Base-by-base conservation (phyloP, 2,113 vertebrate species). In the Cavia aperea region DNA sequence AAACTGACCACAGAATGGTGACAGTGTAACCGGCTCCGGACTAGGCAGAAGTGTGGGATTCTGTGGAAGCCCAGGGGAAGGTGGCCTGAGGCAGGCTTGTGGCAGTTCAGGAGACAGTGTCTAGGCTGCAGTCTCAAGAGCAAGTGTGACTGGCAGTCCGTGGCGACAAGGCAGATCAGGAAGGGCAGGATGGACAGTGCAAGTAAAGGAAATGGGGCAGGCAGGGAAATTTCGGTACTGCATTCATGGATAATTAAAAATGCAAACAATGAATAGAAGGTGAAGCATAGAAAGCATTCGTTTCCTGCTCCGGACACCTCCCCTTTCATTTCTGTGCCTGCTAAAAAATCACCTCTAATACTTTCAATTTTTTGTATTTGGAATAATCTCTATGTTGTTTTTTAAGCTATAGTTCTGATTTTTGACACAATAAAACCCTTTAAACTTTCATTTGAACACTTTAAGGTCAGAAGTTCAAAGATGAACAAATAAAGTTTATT, bases 391-490 rank as follows among this genome's bases (percentile, higher is more conserved):
- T 46, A 49, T 39, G 26, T 39, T 72, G 12, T 36, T 81, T 60
- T 86, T 88, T 72, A 63, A 92, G 43, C 12, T 18, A 18, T 68
- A 54, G 24, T 54, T 46, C 31, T 81, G 39, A 29, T 65, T 12
- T 72, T 65, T 91, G 81, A 36, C 73, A 6, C n/a, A 26, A 9
- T 91, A 70, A 23, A 81, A 89, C 89, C 54, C 66, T 93, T 73
- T 68, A 31, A n/a, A 29, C 68, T 90, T 70, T 78, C 24, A 72
- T 79, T 46, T 68, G 26, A 77, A 5, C 23, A 68, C 16, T 85
- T 68, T 66, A 62, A n/a, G 68, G 29, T 78, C 31, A 79, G 24
- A 60, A 85, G 15, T 46, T 85, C 21, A 43, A 85, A 65, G 49
- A 77, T 0, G 36, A n/a, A 65, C 72, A 94, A 87, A 95, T 60